Conservation (phyloP, 2,113 vertebrate species). For the Nestor notabilis region DNA sequence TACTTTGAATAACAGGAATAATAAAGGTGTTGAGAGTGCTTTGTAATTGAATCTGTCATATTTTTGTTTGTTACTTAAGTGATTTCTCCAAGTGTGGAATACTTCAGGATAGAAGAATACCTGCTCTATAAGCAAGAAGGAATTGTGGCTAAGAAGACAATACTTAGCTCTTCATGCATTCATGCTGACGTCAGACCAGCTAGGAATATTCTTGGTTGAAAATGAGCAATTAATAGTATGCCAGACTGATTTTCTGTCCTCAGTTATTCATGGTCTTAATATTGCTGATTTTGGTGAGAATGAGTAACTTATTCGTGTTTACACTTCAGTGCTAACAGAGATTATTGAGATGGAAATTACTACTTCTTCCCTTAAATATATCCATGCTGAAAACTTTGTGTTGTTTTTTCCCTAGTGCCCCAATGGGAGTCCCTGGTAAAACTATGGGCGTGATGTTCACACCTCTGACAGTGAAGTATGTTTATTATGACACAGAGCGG, state of each 20-base stretch:
- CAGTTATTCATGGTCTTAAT: background rate
- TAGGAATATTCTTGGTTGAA: background rate
- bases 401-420: constrained; percentile 78
- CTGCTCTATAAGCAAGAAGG: background rate
- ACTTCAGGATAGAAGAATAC: background rate
- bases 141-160: background rate
- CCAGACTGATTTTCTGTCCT: background rate
- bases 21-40: background rate
- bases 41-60: background rate
- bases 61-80: background rate
- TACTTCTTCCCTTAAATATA: background rate
- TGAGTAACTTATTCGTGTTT: background rate
- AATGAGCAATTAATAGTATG: background rate
- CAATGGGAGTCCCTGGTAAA: constrained; percentile 95
- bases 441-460: constrained; percentile 99
- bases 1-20: background rate
- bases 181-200: background rate
- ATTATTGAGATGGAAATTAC: background rate
- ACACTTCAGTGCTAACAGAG: background rate
- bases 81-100: background rate
- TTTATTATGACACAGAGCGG: constrained; percentile 95
- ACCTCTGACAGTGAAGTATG: constrained; percentile 90
- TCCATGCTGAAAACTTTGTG: background rate
- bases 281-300: constrained; percentile 6
- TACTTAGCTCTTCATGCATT: background rate